These are phyloP conservation scores for Trogon surrucura DNA, from an alignment of 2,113 vertebrate genomes.

Conservation along the genomic window DNA sequence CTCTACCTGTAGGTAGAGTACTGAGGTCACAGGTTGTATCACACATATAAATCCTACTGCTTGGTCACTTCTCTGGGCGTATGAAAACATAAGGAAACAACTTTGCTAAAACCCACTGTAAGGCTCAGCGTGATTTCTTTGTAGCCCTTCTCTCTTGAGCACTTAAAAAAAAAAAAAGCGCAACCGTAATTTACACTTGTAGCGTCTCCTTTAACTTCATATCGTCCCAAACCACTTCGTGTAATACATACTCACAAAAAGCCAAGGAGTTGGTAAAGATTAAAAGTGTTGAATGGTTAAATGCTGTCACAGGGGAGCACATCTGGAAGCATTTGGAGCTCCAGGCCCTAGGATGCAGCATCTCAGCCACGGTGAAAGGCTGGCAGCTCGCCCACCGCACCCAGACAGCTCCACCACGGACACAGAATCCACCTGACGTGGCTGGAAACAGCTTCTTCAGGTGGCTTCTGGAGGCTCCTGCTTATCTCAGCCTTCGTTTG, in stretches of 20 bases:
- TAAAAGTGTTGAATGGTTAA: neutral
- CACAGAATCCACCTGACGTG: rapidly evolving
- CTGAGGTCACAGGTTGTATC: neutral
- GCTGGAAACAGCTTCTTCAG: neutral
- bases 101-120: neutral
- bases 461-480: neutral
- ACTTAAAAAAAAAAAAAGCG: neutral
- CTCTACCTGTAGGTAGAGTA: neutral
- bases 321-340: neutral
- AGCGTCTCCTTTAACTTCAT: neutral
- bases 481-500: neutral
- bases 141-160: neutral
- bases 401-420: neutral
- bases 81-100: neutral
- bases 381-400: neutral
- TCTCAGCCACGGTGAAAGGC: neutral
- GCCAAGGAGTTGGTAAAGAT: neutral
- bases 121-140: neutral
- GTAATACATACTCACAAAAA: neutral
- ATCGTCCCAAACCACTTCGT: neutral
- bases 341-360: neutral
- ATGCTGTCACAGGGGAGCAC: neutral
- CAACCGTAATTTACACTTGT: neutral
- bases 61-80: neutral
- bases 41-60: neutral